These are phyloP conservation scores for Menidia menidia DNA, from an alignment of 2,797 vertebrate species.

Conservation along the genomic window DNA sequence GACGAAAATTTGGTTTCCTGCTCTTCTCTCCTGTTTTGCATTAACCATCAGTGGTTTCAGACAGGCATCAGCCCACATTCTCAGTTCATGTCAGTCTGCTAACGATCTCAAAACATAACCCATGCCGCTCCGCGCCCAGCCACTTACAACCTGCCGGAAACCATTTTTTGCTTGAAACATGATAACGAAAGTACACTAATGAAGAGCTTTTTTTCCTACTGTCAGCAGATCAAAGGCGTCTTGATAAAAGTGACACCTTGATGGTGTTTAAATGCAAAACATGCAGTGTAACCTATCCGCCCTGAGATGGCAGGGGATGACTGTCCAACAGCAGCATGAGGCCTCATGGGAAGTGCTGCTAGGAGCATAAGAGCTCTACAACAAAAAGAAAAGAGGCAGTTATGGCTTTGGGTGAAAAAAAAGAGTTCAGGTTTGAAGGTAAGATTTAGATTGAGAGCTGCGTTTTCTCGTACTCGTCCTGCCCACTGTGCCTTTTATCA, in stretches of 20 bases:
- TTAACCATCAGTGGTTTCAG: constrained; percentile 33
- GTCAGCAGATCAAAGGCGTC: constrained; percentile 38
- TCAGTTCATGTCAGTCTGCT: constrained; percentile 42
- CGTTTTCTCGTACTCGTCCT: constrained; percentile 45
- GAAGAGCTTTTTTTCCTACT: constrained; percentile 57
- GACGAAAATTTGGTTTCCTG: constrained; percentile 13
- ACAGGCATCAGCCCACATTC: constrained; percentile 29
- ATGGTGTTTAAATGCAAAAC: constrained; percentile 71
- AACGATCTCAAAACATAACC: constrained; percentile 45
- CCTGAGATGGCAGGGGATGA: constrained; percentile 51
- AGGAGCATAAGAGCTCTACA: constrained; percentile 21
- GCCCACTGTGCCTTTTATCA: constrained; percentile 65
- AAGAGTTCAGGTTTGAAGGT: constrained; percentile 44
- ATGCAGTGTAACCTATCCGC: constrained; percentile 49
- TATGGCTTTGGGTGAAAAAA: constrained; percentile 29
- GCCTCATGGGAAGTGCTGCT: constrained; percentile 44
- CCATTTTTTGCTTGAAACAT: constrained; percentile 64
- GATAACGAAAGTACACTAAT: constrained; percentile 69
- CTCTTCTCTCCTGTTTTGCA: constrained; percentile 13
- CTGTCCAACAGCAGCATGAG: constrained; percentile 54
- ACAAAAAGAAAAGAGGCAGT: constrained; percentile 44
- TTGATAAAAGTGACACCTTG: constrained; percentile 68
- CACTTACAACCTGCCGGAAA: constrained; percentile 64
- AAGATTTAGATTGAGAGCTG: constrained; percentile 32
- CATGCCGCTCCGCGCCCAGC: constrained; percentile 36